Base-by-base conservation (phyloP, 2,888 invertebrate species). In the Cataglyphis altisquamis region DNA sequence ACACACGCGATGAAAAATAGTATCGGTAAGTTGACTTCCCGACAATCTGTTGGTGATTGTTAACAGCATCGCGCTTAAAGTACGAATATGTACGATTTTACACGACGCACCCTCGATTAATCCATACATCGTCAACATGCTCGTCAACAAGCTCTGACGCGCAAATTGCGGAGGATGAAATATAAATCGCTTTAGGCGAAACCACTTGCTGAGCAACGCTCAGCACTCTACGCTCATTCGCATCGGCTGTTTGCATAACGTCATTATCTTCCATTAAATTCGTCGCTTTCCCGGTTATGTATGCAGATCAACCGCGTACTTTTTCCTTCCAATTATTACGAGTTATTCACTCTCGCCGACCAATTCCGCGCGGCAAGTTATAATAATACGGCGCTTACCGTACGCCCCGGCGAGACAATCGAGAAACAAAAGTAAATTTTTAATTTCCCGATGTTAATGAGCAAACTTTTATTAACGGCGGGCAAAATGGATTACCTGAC, bases 171-270 rank as follows among this genome's bases (percentile, higher is more conserved):
- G 39, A 60, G 73, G 78, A 72, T 80, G 78, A 80, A 72, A 72
- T 80, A 72, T 72, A 80, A 80, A 80, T 45, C 78, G 78, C 78
- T 80, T 78, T 78, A 78, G 57, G 72, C 78, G 57, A 32, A 78
- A 70, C 45, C 78, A 60, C 73, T 80, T 72, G 78, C 78, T 70
- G 72, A 78, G 57, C 70, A 78, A 60, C 45, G 41, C 57, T 72
- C 78, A 55, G 57, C 72, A 78, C 57, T 77, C 41, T 68, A 41
- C 55, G 72, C 78, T 60, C 55, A 68, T 68, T 78, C 72, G 78
- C 41, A 45, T 78, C 70, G 25, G 36, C 25, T 21, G 29, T 72
- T 80, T 80, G 78, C 72, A 72, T 72, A 72, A 80, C 60, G 60
- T 32, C 70, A 60, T 80, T 60, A 80, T 80, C 73, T 72, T 5